phyloP scores from a whole-genome alignment of 2,113 vertebrate species.

The Heteronetta atricapilla region DNA sequence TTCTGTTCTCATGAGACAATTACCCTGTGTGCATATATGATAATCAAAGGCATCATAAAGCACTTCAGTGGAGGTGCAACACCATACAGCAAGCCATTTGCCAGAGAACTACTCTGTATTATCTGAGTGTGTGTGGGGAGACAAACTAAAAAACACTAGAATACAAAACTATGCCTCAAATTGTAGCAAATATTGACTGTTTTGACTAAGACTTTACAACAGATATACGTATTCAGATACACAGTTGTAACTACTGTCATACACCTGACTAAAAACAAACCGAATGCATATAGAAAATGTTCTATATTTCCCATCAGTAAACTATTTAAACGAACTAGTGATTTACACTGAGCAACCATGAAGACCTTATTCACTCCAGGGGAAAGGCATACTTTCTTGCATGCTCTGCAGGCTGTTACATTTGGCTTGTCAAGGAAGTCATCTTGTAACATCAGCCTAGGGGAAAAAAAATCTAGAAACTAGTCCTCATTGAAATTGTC shows the following conservation, averaged over 20 bases:
- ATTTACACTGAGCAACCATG: neutral
- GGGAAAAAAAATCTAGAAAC: neutral
- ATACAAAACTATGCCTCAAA: neutral
- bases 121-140: accelerated
- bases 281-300: neutral
- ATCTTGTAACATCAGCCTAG: neutral
- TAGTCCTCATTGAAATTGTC: neutral
- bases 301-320: neutral
- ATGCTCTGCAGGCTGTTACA: neutral
- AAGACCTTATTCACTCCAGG: neutral
- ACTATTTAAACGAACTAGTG: neutral
- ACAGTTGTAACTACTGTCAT: neutral
- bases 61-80: neutral
- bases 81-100: neutral
- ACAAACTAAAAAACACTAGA: neutral
- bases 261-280: neutral
- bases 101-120: neutral
- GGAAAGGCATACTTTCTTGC: neutral
- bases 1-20: neutral
- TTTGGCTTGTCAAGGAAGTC: neutral
- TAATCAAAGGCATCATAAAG: neutral
- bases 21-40: neutral
- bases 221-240: accelerated
- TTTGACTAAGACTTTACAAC: neutral
- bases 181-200: neutral